Percentiles rank a stretch among this genome's conserved stretches.
phyloP scores from a whole-genome alignment of 2,113 vertebrate species.

The Gulo gulo region DNA sequence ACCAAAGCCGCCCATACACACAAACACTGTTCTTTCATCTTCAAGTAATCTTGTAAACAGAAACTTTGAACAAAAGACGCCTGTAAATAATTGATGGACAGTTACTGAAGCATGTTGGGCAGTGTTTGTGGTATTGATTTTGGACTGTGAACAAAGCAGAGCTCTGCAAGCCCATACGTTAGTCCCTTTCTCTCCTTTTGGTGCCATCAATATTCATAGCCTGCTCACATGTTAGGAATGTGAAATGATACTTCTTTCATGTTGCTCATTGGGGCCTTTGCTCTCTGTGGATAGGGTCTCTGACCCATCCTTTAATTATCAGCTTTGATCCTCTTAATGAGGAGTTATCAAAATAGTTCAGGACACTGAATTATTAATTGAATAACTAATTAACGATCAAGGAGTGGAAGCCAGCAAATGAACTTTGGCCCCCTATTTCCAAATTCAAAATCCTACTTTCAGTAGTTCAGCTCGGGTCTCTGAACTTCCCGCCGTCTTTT shows the following conservation, averaged over 20 bases:
- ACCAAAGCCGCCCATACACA: conserved; percentile 82
- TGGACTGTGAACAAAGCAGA: conserved; percentile 76
- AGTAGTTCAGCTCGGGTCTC: neutral
- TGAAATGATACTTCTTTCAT: conserved; percentile 51
- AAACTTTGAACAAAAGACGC: conserved; percentile 88
- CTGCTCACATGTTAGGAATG: conserved; percentile 62
- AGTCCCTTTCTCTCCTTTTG: conserved; percentile 40
- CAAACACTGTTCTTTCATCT: conserved; percentile 71
- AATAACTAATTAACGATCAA: conserved; percentile 43
- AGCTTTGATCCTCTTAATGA: conserved; percentile 62
- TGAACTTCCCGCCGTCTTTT: neutral
- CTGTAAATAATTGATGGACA: conserved; percentile 90
- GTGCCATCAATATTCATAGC: conserved; percentile 65
- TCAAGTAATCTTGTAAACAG: conserved; percentile 92
- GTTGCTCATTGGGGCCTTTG: conserved; percentile 59
- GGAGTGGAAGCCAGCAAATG: neutral
- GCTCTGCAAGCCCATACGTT: conserved; percentile 68
- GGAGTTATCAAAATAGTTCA: conserved; percentile 69
- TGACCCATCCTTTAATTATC: conserved; percentile 58
- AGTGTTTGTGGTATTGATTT: conserved; percentile 86
- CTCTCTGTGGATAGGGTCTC: conserved; percentile 44
- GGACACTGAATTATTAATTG: conserved; percentile 67
- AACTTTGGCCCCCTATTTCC: neutral
- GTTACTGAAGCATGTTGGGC: conserved; percentile 85
- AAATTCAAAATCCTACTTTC: neutral